Percentiles rank a stretch among this genome's conserved stretches.
Conservation (phyloP, 1,140 invertebrate species). For the Metaphire vulgaris region DNA sequence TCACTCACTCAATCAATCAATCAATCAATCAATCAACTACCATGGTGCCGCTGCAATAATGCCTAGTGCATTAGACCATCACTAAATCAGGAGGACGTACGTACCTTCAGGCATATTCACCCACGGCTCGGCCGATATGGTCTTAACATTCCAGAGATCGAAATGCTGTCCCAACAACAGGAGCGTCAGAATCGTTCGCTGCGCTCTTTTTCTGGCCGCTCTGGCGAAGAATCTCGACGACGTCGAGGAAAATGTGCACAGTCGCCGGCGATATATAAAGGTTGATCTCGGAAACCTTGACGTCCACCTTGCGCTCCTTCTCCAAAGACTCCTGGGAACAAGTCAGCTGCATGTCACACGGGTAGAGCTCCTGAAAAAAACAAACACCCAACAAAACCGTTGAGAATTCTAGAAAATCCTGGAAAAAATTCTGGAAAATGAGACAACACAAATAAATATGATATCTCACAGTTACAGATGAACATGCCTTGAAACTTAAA, state of each 20-base stretch:
- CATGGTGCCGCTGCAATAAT: too few relatives aligned
- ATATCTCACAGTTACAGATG: too few relatives aligned
- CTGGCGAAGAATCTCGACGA: slow-evolving; percentile 32
- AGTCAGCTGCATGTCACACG: slow-evolving; percentile 52
- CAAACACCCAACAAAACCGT: neutral
- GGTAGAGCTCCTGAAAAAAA: neutral
- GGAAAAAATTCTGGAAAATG: too few relatives aligned
- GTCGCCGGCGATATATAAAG: slow-evolving; percentile 67
- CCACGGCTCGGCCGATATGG: slow-evolving; percentile 22
- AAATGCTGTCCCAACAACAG: neutral
- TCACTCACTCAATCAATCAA: too few relatives aligned
- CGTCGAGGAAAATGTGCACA: slow-evolving; percentile 61
- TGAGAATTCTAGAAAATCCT: too few relatives aligned
- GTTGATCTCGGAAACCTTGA: slow-evolving; percentile 61
- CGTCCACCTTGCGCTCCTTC: slow-evolving; percentile 60
- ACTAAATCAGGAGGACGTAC: too few relatives aligned
- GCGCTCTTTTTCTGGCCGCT: neutral
- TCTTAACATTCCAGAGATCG: slow-evolving; percentile 17
- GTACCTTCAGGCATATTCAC: slow-evolving; percentile 10
- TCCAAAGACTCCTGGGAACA: slow-evolving; percentile 59
- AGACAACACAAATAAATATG: too few relatives aligned
- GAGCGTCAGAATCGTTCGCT: neutral
- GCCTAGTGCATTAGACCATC: too few relatives aligned
- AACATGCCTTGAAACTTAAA: too few relatives aligned
- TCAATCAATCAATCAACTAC: too few relatives aligned